Base-by-base conservation (phyloP, 2,113 vertebrate genomes). In the Oncorhynchus clarkii region DNA sequence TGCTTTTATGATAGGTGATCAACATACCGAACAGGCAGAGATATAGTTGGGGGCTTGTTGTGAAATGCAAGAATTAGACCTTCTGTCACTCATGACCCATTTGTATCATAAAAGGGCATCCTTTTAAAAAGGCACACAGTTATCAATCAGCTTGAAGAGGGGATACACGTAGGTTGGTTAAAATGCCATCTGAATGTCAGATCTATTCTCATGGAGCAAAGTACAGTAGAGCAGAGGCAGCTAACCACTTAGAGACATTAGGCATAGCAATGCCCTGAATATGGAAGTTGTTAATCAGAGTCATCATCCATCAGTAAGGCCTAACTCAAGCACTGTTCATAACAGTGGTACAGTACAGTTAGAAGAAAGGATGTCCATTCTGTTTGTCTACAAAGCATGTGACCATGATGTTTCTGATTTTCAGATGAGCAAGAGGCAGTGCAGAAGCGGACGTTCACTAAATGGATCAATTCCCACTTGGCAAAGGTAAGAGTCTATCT, bases 391-490 rank as follows among this genome's bases (percentile, higher is more conserved):
- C 7, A 24, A 62, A 87, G 79, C 70, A 51, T 79, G 73, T 14
- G 14, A 80, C 80, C 78, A 59, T 89, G 81, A 81, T 39, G 79
- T 49, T 84, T 88, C 70, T 89, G 83, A 88, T 90, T 91, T 89
- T 79, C 84, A 99, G 98, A 98, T 94, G 98, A 99, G 78, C 98
- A 99, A 92, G 97, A 99, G 82, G 95, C 96, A 16, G 97, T 99
- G 77, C 98, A 99, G 92, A 99, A 99, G 86, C 94, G 98, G 82
- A 99, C 98, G 31, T 99, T 99, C 87, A 99, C 98, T 7, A 99
- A 99, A 93, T 99, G 98, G 98, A 98, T 99, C 93, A 99, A 99
- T 89, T 97, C 96, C 88, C 97, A 99, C 84, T 93, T 99, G 92
- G 94, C 95, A 80, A 98, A 98, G 98, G 97, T 99, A 95, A 94